Conservation (phyloP, 1,140 invertebrate species). For the Drosophila oshimai region DNA sequence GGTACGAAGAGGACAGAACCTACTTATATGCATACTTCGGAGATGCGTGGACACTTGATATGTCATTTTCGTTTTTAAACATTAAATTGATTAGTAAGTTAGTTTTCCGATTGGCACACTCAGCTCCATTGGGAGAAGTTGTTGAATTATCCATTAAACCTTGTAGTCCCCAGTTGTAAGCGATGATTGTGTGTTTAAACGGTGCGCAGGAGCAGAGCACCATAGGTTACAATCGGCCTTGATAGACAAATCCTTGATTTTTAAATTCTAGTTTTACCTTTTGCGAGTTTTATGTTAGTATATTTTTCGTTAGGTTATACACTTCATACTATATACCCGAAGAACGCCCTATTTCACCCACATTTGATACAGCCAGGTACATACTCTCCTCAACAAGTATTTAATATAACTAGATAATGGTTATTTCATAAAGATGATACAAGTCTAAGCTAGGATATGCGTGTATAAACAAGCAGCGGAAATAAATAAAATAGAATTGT, state of each 20-base stretch:
- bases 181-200: constrained; percentile 15
- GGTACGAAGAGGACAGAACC: constrained; percentile 19
- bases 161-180: constrained; percentile 24
- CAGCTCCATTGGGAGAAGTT: constrained; percentile 5
- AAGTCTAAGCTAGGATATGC: constrained; percentile 60
- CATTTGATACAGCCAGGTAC: constrained; percentile 35
- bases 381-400: constrained; percentile 60
- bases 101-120: constrained; percentile 5
- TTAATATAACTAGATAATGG: constrained; percentile 74
- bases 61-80: constrained; percentile 38
- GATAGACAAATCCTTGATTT: constrained; percentile 62
- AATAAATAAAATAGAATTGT: constrained; percentile 66
- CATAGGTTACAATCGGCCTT: constrained; percentile 58
- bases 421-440: constrained; percentile 64
- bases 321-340: constrained; percentile 6
- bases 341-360: constrained; percentile 4
- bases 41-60: neutral
- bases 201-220: constrained; percentile 15
- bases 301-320: constrained; percentile 47
- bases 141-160: constrained; percentile 39
- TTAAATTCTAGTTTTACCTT: constrained; percentile 10
- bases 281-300: constrained; percentile 27
- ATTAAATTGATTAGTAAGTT: neutral
- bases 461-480: constrained; percentile 52
- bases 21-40: constrained; percentile 8